Percentiles rank a stretch among this genome's conserved stretches.
phyloP scores from a whole-genome alignment of 2,113 vertebrate species.

The Phodopus roborovskii region DNA sequence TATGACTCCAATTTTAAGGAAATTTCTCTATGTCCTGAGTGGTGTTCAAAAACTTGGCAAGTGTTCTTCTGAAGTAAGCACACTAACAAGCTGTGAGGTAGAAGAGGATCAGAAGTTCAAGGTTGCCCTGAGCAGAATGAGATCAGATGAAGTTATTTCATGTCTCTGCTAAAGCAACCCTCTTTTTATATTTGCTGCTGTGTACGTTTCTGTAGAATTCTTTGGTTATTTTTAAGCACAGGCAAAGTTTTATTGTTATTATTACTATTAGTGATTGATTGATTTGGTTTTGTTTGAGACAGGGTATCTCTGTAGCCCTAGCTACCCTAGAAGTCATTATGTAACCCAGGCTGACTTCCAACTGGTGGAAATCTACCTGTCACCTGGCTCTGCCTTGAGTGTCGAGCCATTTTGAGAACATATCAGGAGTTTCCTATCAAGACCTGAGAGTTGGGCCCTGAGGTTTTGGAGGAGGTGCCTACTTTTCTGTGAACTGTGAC shows the following conservation, averaged over 20 bases:
- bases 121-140: not conserved
- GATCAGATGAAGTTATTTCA: not conserved
- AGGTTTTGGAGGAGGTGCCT: not conserved
- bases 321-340: not conserved
- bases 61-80: not conserved
- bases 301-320: not conserved
- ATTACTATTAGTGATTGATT: not conserved
- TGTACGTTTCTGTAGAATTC: not conserved
- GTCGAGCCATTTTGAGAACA: not conserved
- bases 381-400: not conserved
- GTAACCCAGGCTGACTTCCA: not conserved
- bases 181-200: not conserved
- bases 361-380: not conserved
- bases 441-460: not conserved
- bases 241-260: no score
- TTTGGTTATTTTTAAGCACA: not conserved
- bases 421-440: not conserved
- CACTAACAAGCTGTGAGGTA: not conserved
- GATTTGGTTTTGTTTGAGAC: not conserved
- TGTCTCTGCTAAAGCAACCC: not conserved
- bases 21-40: not conserved
- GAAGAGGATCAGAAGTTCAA: not conserved
- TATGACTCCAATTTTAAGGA: not conserved
- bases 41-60: not conserved
- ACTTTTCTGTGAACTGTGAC: not conserved